A percentile compares a stretch with the other conserved stretches of the same genome.
Conservation (phyloP, 2,113 vertebrate genomes). For the Pachypanchax playfairii region DNA sequence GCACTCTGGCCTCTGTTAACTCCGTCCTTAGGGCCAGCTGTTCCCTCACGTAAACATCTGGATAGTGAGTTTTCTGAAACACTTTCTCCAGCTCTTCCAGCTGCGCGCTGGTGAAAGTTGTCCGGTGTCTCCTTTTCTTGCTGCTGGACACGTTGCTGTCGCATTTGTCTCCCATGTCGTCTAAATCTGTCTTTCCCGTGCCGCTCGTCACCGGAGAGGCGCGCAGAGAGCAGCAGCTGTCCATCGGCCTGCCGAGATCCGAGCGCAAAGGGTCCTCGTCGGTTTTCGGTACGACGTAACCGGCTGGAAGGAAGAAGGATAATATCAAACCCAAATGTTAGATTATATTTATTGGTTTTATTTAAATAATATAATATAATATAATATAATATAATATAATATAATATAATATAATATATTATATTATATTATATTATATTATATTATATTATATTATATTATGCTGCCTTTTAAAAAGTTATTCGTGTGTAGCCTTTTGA, state of each 20-base stretch:
- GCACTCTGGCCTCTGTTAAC: constrained; percentile 95
- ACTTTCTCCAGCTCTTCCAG: constrained; percentile 98
- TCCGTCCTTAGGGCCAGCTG: constrained; percentile 98
- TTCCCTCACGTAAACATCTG: constrained; percentile 97
- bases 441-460: neutral
- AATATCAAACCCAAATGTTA: neutral
- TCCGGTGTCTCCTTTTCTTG: constrained; percentile 95
- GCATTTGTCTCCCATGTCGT: constrained; percentile 91
- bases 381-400: neutral
- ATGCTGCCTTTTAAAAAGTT: too few relatives aligned
- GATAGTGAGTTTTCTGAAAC: constrained; percentile 99
- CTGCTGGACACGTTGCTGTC: constrained; percentile 99
- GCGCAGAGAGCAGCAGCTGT: constrained; percentile 86
- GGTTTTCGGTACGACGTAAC: constrained; percentile 86
- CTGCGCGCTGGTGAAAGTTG: constrained; percentile 96
- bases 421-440: constrained; percentile 6
- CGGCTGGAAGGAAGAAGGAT: constrained; percentile 66
- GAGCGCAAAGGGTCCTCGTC: constrained; percentile 87
- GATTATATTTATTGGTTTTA: too few relatives aligned
- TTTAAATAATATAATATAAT: constrained; percentile 9
- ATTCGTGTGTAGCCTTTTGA: too few relatives aligned
- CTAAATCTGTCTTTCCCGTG: constrained; percentile 87
- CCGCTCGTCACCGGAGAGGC: constrained; percentile 85
- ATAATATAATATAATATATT: neutral
- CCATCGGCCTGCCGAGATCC: constrained; percentile 85